Base-by-base conservation (phyloP, 2,888 invertebrate species). In the Drosophila niveifrons region DNA sequence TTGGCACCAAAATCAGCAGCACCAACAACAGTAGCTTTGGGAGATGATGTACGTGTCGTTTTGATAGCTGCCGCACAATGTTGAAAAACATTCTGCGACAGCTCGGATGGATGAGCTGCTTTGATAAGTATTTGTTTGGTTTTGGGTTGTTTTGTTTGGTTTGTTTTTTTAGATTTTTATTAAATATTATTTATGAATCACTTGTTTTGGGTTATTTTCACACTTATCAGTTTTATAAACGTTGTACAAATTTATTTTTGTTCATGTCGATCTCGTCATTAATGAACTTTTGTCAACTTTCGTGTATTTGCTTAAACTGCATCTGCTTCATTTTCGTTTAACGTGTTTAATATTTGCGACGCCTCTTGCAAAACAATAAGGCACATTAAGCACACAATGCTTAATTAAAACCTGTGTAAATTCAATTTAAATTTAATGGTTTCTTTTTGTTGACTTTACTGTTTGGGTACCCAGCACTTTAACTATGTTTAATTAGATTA, bases 61-160 rank as follows among this genome's bases (percentile, higher is more conserved):
- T 71, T 43, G 66, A 57, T 58, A 63, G 78, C 71, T 76, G 76
- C 63, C 78, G 70, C 78, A 76, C 76, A 78, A 76, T 74, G 74
- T 70, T 70, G 58, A 47, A 46, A 53, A 47, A 64, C 76, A 76
- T 76, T 74, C 78, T 76, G 78, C 76, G 78, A 76, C 76, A 75
- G 68, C 75, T 64, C 68, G 15, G 15, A 48, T 41, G 10, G 17
- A n/a, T 41, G 23, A 43, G 50, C 43, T 23, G 23, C 23, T 23
- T 58, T 43, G 56, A 57, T 15, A 36, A 28, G 53, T 2, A 11
- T 18, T 28, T 23, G n/a, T 11, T 55, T 11, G 39, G 31, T 29
- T 29, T 47, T 31, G 18, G 13, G 23, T 34, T 41, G 18, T 41
- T 46, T 7, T 23, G 11, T 4, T 15, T 34, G n/a, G 1, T 28